Evolutionary conservation across 1,140 invertebrate genomes (phyloP), one percentile per base, ranked within the genome.

Genomic region (Drosophila nannoptera): DNA sequence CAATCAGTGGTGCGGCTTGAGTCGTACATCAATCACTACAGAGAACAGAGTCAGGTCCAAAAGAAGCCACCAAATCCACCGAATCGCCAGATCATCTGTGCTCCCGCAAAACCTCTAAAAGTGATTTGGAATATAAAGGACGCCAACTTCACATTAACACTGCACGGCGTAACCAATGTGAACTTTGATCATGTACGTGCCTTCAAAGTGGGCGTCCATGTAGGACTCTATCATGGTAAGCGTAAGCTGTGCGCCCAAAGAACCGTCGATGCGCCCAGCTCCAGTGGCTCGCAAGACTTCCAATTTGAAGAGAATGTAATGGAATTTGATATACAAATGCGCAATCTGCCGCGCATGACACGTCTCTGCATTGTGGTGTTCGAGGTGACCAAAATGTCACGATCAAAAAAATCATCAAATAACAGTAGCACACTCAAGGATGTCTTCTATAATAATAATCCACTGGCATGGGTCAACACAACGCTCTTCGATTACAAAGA

Each of bases 401-500:
- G 82, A 5, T 88, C 88, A 0, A 89, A 89, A 38, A 88, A 88
- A 43, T 86, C 84, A 0, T 88, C 87, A 4, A 89, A 88, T 52
- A 81, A 76, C 42, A 88, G 75, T 11, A 87, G 48, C 67, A 52
- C 75, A 2, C 53, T 68, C 4, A 88, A 88, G 68, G 87, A 88
- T 36, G 60, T 58, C 0, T 69, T 75, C 6, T 78, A 75, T 38
- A 78, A 87, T 46, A 83, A 77, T 8, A 89, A 87, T 90, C 95
- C 96, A 3, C 90, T 99, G 55, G 96, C 95, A 16, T 99, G 97
- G 97, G 96, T 96, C 0, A 99, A 98, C 88, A 95, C 97, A 0
- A 96, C 97, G 45, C 92, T 99, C 68, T 99, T 97, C 90, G 97
- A 99, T 90, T 99, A 97, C 89, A 97, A 96, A 88, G 94, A 95